Evolutionary conservation across 2,113 vertebrate genomes (phyloP), one percentile per base, ranked within the genome.

Genomic region (Mesitornis unicolor): DNA sequence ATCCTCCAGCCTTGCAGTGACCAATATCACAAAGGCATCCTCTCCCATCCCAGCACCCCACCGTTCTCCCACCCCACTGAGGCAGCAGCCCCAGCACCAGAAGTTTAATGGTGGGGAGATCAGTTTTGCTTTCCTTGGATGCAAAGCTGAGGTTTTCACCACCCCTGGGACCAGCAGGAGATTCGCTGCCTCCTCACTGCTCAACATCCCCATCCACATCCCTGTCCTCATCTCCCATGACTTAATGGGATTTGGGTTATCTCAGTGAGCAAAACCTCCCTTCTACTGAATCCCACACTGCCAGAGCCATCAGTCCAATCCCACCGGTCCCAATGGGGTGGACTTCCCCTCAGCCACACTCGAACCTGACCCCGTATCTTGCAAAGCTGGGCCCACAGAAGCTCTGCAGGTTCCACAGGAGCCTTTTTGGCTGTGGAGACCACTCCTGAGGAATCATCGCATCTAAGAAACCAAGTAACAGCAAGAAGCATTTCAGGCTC

Each of bases 321-420:
- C 50, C 54, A 26, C 5, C 3, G 2, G 13, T 9, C 28, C 61
- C 73, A 64, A 0, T 0, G 2, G 5, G 28, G 14, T 13, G 7
- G 43, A 48, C 5, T 2, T 36, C 25, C 16, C 29, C 11, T 45
- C 38, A 70, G n/a, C 18, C 28, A 53, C 17, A 4, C 36, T 35
- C 1, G 4, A 22, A 38, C 14, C 36, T 26, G n/a, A 15, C 40
- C 8, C 51, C 2, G 2, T 3, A 0, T 9, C 47, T 31, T 38
- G 2, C 0, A 3, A 88, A 56, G 19, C 1, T 35, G 71, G 76
- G 31, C 16, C 31, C 25, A 61, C 35, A 19, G 6, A 29, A 81
- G 12, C 28, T 43, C 67, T 43, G 31, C 74, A 74, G 47, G 42
- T 43, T 24, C 53, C 63, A 20, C 0, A 1, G 48, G 18, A 87